phyloP scores from a whole-genome alignment of 1,140 invertebrate species.

The Cryptotermes secundus region DNA sequence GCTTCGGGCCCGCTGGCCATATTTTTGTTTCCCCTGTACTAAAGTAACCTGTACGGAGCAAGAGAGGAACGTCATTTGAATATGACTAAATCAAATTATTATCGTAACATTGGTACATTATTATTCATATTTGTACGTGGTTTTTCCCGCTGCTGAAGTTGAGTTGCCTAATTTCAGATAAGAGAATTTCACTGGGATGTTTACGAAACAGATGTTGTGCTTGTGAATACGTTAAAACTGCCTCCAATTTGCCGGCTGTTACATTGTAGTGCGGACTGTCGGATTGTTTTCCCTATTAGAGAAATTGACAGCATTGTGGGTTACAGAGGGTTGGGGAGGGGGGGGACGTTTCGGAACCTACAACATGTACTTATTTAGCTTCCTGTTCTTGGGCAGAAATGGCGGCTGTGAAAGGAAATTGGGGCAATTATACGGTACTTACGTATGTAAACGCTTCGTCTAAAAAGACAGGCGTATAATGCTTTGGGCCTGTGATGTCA shows the following conservation, averaged over 20 bases:
- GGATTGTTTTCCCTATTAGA: not conserved
- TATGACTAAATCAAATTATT: not conserved
- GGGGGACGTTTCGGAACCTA: not conserved
- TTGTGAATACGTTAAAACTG: conserved; percentile 1
- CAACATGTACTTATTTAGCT: not conserved
- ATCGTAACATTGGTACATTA: not conserved
- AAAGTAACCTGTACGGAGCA: not conserved
- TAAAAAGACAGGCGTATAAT: not conserved
- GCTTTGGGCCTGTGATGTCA: not conserved
- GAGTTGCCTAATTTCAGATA: not conserved
- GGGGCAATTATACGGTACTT: not conserved
- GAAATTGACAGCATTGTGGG: not conserved
- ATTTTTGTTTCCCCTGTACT: no score
- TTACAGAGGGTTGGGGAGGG: not conserved
- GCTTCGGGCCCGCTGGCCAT: no score
- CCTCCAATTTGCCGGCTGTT: not conserved
- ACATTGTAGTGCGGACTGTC: not conserved
- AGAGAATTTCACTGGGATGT: not conserved
- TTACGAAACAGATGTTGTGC: not conserved
- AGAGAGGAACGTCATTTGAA: not conserved
- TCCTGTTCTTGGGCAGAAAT: not conserved
- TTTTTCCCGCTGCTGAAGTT: not conserved
- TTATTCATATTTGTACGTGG: not conserved
- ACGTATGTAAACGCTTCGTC: not conserved
- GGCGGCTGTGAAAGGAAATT: not conserved